Percentiles rank a stretch among this genome's conserved stretches.
phyloP scores from a whole-genome alignment of 2,888 invertebrate species.

The Andricus quercusramuli region DNA sequence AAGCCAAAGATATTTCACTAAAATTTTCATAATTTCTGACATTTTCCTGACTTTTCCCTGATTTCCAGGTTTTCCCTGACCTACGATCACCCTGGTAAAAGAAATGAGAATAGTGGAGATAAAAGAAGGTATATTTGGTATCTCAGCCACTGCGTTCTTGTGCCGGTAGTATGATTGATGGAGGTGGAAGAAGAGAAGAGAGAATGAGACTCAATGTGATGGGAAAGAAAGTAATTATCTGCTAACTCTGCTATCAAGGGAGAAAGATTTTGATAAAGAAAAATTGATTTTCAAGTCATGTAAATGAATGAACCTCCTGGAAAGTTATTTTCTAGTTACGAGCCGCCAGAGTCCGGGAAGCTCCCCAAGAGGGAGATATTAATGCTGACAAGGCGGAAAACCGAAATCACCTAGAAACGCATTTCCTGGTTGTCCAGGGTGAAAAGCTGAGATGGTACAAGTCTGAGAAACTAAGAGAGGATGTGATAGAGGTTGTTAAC shows the following conservation, averaged over 20 bases:
- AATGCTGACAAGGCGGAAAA: slow-evolving; percentile 27
- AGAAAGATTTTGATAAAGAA: slow-evolving; percentile 60
- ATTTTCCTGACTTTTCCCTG: too few relatives aligned
- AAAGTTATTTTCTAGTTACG: neutral
- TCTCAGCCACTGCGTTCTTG: slow-evolving; percentile 45
- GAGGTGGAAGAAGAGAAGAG: slow-evolving; percentile 44
- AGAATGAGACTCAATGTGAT: slow-evolving; percentile 42
- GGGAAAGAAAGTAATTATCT: slow-evolving; percentile 58
- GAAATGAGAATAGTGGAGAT: slow-evolving; percentile 43
- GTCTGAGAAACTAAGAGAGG: slow-evolving; percentile 40
- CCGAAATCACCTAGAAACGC: slow-evolving; percentile 32
- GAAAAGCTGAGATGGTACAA: slow-evolving; percentile 58
- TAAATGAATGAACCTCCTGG: neutral
- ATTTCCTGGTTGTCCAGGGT: slow-evolving; percentile 67
- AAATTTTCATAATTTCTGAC: neutral
- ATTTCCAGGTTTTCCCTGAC: too few relatives aligned
- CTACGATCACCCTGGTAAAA: neutral
- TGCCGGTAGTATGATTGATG: slow-evolving; percentile 37
- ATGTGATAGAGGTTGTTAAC: slow-evolving; percentile 61
- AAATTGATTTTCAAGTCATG: neutral
- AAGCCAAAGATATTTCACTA: too few relatives aligned
- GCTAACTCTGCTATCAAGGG: slow-evolving; percentile 67
- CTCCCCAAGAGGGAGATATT: neutral
- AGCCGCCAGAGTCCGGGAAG: neutral
- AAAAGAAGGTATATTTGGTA: slow-evolving; percentile 21